A percentile compares a stretch with the other conserved stretches of the same genome.
Conservation (phyloP, 2,113 vertebrate genomes). For the Petrocephalus microphthalmus region DNA sequence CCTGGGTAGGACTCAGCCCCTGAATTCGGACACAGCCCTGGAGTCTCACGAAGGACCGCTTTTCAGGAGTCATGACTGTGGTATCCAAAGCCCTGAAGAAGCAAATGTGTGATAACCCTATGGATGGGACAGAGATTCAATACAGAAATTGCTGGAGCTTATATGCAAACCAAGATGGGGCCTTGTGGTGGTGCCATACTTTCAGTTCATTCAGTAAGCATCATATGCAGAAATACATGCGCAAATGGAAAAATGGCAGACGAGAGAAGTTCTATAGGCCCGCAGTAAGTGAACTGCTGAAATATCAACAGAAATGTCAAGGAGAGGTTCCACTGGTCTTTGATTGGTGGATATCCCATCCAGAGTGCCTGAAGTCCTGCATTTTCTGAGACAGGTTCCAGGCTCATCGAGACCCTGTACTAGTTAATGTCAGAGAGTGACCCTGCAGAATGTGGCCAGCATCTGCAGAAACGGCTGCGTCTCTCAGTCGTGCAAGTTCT, state of each 20-base stretch:
- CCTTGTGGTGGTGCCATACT: background rate
- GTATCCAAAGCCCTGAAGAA: background rate
- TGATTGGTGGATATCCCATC: background rate
- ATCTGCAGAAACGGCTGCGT: background rate
- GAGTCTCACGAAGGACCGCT: background rate
- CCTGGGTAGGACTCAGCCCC: too few relatives aligned
- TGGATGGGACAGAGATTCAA: background rate
- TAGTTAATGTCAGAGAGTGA: background rate
- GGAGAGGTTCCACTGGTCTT: background rate
- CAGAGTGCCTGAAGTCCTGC: background rate
- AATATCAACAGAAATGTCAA: background rate
- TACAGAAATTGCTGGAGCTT: background rate
- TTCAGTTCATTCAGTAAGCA: background rate
- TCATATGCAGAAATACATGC: background rate
- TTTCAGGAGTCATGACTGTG: background rate
- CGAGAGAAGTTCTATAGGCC: background rate
- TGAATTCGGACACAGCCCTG: too few relatives aligned
- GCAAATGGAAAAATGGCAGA: background rate
- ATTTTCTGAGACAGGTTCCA: background rate
- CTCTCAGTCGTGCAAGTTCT: background rate
- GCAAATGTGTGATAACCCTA: background rate
- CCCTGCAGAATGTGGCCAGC: background rate
- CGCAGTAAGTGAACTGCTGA: background rate
- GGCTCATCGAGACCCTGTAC: background rate
- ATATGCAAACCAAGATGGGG: background rate